Evolutionary conservation across 2,113 vertebrate genomes (phyloP).

Genomic region (Hirundichthys speculiger): DNA sequence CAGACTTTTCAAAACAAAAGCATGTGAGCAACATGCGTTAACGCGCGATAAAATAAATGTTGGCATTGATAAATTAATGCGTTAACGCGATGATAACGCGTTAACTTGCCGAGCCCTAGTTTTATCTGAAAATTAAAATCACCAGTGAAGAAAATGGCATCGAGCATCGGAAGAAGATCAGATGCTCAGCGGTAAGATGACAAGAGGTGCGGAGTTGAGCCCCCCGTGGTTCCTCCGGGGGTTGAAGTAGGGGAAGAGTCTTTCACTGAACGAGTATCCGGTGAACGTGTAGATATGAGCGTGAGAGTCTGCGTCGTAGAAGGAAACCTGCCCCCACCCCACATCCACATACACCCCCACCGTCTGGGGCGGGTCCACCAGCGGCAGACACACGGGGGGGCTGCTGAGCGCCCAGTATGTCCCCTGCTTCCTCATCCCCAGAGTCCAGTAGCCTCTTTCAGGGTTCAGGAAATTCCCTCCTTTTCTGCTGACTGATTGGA

Average conservation of each 20-base stretch:
- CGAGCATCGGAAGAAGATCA: not conserved
- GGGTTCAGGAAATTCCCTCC: slow-evolving; percentile 68
- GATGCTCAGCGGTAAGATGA: slow-evolving; percentile 50
- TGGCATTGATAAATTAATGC: too few species aligned
- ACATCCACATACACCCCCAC: slow-evolving; percentile 87
- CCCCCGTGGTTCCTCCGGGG: slow-evolving; percentile 60
- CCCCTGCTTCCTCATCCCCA: slow-evolving; percentile 60
- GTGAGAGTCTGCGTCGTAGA: slow-evolving; percentile 77
- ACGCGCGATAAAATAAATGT: too few species aligned
- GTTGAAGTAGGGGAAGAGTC: slow-evolving; percentile 84
- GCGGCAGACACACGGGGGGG: slow-evolving; percentile 63
- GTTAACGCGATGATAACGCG: too few species aligned
- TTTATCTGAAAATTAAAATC: not conserved
- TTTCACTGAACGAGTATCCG: slow-evolving; percentile 79
- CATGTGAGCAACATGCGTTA: too few species aligned
- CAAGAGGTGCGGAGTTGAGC: slow-evolving; percentile 67
- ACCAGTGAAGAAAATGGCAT: not conserved
- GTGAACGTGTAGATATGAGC: slow-evolving; percentile 85
- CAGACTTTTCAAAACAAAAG: too few species aligned
- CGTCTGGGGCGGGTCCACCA: slow-evolving; percentile 70
- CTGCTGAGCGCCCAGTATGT: slow-evolving; percentile 67
- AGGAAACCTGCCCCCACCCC: slow-evolving; percentile 83
- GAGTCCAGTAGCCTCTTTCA: slow-evolving; percentile 72
- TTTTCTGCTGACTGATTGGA: slow-evolving; percentile 69
- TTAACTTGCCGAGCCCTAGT: too few species aligned